Base-by-base conservation (phyloP, 64 coral and sea anemone genomes). In the Montipora foliosa region DNA sequence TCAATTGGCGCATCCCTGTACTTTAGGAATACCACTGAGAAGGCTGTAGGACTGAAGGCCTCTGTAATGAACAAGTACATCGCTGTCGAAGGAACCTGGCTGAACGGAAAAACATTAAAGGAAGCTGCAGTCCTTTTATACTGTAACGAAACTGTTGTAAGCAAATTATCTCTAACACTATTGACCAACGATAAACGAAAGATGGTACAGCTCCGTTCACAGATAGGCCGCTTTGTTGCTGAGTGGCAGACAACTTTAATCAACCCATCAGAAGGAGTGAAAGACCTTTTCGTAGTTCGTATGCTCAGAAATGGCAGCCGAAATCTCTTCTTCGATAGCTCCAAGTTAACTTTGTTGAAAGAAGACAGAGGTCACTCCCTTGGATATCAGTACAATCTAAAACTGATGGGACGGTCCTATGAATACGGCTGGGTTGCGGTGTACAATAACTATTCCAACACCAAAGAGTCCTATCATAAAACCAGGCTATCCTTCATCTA, bases 221-320 rank as follows among this genome's bases (percentile, higher is more conserved):
- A 78, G 6, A 68, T 93, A 45, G 92, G 84, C n/a, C 55, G 66
- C 47, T 80, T 87, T 74, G 84, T 55, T 73, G 92, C 53, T 48
- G 76, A 83, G 21, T 86, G 82, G 82, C n/a, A 79, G 20, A 48
- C 77, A 20, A 51, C 58, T 48, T 17, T 71, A 14, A 44, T 79
- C 76, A 70, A 44, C 8, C 62, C 68, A 24, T 16, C 14, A 55
- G 25, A 68, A 8, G 45, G 82, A 15, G 46, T 82, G 5, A 79
- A 64, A 62, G 93, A 94, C 19, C 58, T 97, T 20, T 13, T 67
- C 11, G 17, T 95, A 3, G 13, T 84, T 8, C 75, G 82, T 53
- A 77, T 88, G 69, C 47, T 95, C 5, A 79, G 96, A 67, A 95
- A 95, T 89, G 96, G 88, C 15, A 91, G 93, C 16, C 94, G 92